Conservation (phyloP, 2,113 vertebrate species). For the Syngnathus typhle region DNA sequence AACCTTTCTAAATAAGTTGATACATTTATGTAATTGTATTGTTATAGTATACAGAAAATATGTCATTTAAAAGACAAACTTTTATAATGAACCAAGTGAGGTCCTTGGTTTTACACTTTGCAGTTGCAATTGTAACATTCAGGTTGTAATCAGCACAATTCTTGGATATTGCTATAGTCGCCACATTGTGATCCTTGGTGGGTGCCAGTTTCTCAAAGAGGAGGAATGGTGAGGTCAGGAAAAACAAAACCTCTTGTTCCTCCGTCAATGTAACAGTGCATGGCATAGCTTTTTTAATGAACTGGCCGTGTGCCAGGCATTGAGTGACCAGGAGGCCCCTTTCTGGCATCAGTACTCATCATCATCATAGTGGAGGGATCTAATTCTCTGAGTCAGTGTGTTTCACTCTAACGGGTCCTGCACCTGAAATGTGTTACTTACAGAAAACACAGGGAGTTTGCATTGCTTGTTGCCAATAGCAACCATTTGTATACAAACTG, state of each 20-base stretch:
- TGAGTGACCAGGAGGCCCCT: constrained; percentile 43
- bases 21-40: background rate
- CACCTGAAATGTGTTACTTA: constrained; percentile 18
- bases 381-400: constrained; percentile 23
- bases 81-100: background rate
- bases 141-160: background rate
- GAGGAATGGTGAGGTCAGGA: constrained; percentile 20
- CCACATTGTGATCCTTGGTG: constrained; percentile 7
- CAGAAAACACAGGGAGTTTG: constrained; percentile 9
- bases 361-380: constrained; percentile 46
- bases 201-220: constrained; percentile 7
- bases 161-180: background rate
- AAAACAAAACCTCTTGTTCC: constrained; percentile 57
- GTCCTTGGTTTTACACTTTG: background rate
- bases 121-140: background rate
- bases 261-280: constrained; percentile 34
- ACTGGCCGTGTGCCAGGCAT: constrained; percentile 49
- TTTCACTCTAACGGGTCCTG: constrained; percentile 12
- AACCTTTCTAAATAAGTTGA: background rate
- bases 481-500: constrained; percentile 1
- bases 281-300: constrained; percentile 59
- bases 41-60: too few species aligned
- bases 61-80: too few species aligned
- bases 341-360: constrained; percentile 46
- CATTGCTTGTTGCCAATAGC: constrained; percentile 12